These are phyloP conservation scores for Microctonus brassicae DNA, from an alignment of 2,888 invertebrate species.

Conservation along the genomic window DNA sequence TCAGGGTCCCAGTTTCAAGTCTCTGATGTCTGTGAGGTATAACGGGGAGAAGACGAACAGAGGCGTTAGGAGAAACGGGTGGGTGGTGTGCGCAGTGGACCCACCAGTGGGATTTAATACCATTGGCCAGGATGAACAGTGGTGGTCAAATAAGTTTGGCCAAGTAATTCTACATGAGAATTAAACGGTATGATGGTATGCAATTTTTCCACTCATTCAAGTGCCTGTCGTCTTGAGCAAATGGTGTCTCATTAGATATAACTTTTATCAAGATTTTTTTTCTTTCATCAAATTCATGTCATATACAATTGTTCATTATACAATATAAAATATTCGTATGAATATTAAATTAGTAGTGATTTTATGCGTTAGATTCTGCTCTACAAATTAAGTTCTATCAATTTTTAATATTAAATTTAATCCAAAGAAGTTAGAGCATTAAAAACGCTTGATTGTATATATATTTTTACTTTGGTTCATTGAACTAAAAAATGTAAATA, in stretches of 20 bases:
- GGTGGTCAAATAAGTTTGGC: constrained; percentile 67
- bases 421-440: neutral
- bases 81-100: constrained; percentile 8
- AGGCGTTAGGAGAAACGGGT: constrained; percentile 35
- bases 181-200: neutral
- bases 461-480: neutral
- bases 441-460: neutral
- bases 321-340: no score
- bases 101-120: constrained; percentile 63
- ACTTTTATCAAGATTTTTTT: neutral
- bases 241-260: neutral
- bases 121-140: constrained; percentile 65
- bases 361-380: no score
- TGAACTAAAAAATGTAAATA: neutral
- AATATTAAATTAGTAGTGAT: no score
- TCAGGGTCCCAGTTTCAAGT: constrained; percentile 56
- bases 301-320: no score
- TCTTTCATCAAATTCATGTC: no score
- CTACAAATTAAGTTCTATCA: no score
- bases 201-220: neutral
- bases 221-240: neutral
- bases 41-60: constrained; percentile 44
- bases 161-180: constrained; percentile 55
- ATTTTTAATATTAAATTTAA: neutral
- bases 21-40: constrained; percentile 60